phyloP scores from a whole-genome alignment of 2,888 invertebrate genomes.

The Hartigia nigra region DNA sequence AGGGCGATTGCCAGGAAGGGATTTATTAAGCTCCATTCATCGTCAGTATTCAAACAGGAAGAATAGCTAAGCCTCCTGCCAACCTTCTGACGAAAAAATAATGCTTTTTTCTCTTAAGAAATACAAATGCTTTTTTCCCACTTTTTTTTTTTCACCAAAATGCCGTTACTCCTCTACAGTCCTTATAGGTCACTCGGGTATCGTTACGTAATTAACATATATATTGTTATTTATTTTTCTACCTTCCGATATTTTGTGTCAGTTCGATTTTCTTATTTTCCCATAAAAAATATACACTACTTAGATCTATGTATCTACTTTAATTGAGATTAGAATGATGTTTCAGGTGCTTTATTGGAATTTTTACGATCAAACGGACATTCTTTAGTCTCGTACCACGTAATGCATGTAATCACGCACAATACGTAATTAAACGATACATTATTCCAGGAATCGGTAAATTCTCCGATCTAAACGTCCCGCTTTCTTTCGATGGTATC shows the following conservation, averaged over 20 bases:
- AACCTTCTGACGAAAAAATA: neutral
- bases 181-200: neutral
- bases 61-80: conserved; percentile 2
- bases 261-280: neutral
- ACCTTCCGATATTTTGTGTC: neutral
- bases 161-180: neutral
- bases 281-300: neutral
- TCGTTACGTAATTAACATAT: neutral
- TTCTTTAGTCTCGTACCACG: neutral
- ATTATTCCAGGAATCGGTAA: neutral
- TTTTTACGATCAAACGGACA: neutral
- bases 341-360: neutral
- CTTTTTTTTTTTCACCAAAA: neutral
- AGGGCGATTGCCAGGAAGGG: conserved; percentile 23
- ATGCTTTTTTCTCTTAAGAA: neutral
- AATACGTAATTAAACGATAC: neutral
- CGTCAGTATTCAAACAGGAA: conserved; percentile 5
- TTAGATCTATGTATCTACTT: neutral
- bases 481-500: neutral
- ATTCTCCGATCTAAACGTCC: neutral
- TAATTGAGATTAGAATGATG: neutral
- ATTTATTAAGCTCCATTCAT: conserved; percentile 17
- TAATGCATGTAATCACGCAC: neutral
- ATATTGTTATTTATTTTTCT: neutral
- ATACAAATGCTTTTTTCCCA: neutral